Base-by-base conservation (phyloP, 2,797 vertebrate genomes). In the Muscicapa striata region DNA sequence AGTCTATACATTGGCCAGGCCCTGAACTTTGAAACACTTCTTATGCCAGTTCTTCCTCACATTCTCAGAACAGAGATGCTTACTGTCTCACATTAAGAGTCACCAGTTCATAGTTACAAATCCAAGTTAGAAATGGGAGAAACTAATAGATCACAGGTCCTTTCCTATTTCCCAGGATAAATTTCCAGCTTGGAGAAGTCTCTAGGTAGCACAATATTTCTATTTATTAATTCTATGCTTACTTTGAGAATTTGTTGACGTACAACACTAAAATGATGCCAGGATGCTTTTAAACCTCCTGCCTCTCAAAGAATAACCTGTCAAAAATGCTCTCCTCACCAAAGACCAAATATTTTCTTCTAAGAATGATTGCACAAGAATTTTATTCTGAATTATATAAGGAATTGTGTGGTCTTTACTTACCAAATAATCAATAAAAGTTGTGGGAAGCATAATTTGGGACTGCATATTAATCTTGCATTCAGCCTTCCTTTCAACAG, bases 381-480 rank as follows among this genome's bases (percentile, higher is more conserved):
- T 94, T 97, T 97, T 94, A 96, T 86, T 85, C 83, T 96, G 94
- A 96, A 90, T 96, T 92, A 90, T 66, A 89, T 46, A 94, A 96
- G 85, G 89, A 97, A 95, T 93, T 78, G 58, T 75, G 74, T 54
- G 2, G 0, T 5, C 89, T 93, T 94, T 78, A 93, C 87, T 96
- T 95, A 94, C 85, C 82, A 97, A 63, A 82, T 94, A 97, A 98
- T 97, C 97, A 96, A 97, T 97, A 97, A 93, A 97, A 96, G 94
- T 97, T 97, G 95, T 95, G 74, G 83, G 93, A 97, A 97, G 91
- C 95, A 88, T 93, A 97, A 97, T 91, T 96, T 97, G 79, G 93
- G 93, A 97, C 95, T 96, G 96, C 96, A 98, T 98, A 97, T 98
- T 98, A 98, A 98, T 98, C 97, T 97, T 97, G 57, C 80, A 95